These are phyloP conservation scores for Heliangelus exortis DNA, from an alignment of 2,797 vertebrate species.

Conservation along the genomic window DNA sequence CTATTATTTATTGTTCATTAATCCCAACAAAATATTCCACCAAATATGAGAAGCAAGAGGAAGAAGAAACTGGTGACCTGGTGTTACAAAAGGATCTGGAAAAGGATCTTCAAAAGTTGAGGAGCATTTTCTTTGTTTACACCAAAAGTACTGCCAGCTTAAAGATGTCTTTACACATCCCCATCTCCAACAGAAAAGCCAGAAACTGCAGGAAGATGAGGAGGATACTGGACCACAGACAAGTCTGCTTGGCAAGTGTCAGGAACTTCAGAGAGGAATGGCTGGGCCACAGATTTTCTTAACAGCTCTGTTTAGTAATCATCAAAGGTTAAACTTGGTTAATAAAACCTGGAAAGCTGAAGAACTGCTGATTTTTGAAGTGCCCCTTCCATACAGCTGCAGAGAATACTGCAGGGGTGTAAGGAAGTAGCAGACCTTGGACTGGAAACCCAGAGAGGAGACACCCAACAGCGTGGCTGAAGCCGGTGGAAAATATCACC, in stretches of 20 bases:
- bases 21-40: background rate
- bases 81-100: background rate
- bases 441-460: background rate
- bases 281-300: background rate
- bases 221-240: background rate
- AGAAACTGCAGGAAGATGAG: background rate
- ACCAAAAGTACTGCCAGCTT: background rate
- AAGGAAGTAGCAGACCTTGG: background rate
- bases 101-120: background rate
- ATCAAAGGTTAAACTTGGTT: background rate
- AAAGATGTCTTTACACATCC: background rate
- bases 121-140: background rate
- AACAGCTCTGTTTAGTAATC: background rate
- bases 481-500: background rate
- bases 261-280: background rate
- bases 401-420: accelerated
- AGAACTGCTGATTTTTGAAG: background rate
- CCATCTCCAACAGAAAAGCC: background rate
- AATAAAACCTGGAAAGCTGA: background rate
- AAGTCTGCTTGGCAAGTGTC: background rate
- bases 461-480: background rate
- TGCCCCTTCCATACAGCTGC: background rate
- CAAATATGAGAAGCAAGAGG: background rate
- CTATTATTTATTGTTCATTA: background rate
- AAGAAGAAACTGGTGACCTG: background rate